phyloP scores from a whole-genome alignment of 2,888 invertebrate species.

The Notodonta ziczac region DNA sequence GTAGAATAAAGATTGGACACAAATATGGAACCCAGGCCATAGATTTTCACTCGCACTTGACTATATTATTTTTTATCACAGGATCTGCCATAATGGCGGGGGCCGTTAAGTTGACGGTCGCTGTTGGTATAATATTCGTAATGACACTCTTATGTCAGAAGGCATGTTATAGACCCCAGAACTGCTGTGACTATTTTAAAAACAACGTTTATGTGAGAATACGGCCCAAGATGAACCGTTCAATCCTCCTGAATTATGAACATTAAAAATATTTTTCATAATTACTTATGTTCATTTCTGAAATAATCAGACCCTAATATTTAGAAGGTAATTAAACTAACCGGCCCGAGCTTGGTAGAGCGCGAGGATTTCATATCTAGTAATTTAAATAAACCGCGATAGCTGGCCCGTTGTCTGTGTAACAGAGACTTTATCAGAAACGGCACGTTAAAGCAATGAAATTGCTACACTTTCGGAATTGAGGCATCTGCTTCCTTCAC shows the following conservation, averaged over 20 bases:
- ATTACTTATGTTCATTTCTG: no score
- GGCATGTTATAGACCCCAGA: neutral
- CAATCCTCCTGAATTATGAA: neutral
- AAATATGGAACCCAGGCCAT: neutral
- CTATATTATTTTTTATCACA: neutral
- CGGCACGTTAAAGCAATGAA: neutral
- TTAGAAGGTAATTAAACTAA: no score
- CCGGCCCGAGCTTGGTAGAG: neutral
- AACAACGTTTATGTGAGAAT: neutral
- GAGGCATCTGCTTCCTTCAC: conserved; percentile 62
- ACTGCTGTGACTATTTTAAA: neutral
- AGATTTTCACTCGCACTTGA: neutral
- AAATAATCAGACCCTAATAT: no score
- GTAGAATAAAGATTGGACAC: no score
- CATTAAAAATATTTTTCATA: neutral
- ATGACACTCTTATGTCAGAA: neutral
- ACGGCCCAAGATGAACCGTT: no score
- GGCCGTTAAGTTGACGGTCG: neutral
- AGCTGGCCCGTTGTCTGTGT: neutral
- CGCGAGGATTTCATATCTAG: neutral
- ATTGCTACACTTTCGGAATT: conserved; percentile 53
- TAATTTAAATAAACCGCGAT: neutral
- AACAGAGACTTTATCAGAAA: neutral
- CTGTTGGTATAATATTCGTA: neutral
- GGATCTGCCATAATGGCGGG: neutral